Conservation (phyloP, 2,113 vertebrate genomes). For the Pelodiscus sinensis region DNA sequence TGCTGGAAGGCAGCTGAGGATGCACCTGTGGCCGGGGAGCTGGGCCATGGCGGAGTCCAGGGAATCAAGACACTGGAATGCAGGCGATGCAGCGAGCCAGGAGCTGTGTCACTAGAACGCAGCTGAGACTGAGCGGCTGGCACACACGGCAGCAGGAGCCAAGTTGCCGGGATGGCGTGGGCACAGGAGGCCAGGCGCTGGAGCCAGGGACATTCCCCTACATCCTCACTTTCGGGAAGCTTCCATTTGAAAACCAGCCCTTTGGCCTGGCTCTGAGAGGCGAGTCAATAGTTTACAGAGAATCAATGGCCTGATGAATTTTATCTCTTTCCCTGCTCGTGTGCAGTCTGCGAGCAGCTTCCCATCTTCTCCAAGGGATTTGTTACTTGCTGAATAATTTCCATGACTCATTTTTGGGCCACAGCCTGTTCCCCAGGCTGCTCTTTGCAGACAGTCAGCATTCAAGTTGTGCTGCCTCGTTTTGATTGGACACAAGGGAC, state of each 20-base stretch:
- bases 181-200: background rate
- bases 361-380: background rate
- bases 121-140: background rate
- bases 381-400: background rate
- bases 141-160: background rate
- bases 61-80: background rate
- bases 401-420: background rate
- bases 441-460: background rate
- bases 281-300: background rate
- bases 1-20: background rate
- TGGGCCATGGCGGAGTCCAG: background rate
- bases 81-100: background rate
- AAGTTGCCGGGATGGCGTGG: background rate
- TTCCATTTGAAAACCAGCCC: background rate
- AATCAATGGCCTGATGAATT: background rate
- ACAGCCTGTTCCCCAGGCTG: background rate
- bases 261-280: background rate
- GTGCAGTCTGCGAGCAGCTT: background rate
- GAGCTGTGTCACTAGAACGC: background rate
- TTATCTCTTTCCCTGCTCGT: background rate
- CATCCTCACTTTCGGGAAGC: background rate
- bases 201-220: no score
- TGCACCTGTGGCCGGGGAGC: background rate
- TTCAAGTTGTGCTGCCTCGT: background rate
- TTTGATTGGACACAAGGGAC: background rate